These are phyloP conservation scores for Mormoops blainvillei DNA, from an alignment of 2,113 vertebrate species.

Conservation along the genomic window DNA sequence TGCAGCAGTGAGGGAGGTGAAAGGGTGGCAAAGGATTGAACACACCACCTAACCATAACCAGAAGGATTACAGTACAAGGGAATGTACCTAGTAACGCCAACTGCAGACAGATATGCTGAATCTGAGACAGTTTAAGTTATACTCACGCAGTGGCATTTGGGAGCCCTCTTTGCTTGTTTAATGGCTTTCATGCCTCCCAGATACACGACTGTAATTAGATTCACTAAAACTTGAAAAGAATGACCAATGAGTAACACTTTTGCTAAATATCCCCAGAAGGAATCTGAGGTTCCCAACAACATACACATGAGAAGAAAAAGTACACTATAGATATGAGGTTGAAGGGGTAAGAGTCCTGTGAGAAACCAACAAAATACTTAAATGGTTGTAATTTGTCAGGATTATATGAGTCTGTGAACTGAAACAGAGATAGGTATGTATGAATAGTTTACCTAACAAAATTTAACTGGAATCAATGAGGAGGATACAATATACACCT, in stretches of 20 bases:
- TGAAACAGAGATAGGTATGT: neutral
- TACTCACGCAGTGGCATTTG: neutral
- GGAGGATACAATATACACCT: neutral
- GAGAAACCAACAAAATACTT: constrained; percentile 15
- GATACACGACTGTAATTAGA: constrained; percentile 52
- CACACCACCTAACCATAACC: neutral
- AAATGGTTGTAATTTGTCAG: neutral
- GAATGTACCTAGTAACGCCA: neutral
- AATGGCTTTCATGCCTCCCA: constrained; percentile 54
- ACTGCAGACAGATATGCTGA: constrained; percentile 6
- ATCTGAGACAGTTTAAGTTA: constrained; percentile 37
- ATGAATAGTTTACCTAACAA: neutral
- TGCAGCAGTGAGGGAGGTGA: neutral
- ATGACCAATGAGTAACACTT: constrained; percentile 44
- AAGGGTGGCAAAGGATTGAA: neutral
- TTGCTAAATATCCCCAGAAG: constrained; percentile 48
- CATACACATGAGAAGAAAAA: constrained; percentile 1
- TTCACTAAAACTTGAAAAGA: constrained; percentile 62
- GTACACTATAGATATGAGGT: neutral
- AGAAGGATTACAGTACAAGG: neutral
- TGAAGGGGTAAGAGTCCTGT: neutral
- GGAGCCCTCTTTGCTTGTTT: constrained; percentile 45
- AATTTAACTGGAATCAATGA: constrained; percentile 7
- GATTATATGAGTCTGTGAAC: neutral
- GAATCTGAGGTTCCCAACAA: constrained; percentile 43